Evolutionary conservation across 2,113 vertebrate species (phyloP).

Genomic region (Oreochromis spilurus): DNA sequence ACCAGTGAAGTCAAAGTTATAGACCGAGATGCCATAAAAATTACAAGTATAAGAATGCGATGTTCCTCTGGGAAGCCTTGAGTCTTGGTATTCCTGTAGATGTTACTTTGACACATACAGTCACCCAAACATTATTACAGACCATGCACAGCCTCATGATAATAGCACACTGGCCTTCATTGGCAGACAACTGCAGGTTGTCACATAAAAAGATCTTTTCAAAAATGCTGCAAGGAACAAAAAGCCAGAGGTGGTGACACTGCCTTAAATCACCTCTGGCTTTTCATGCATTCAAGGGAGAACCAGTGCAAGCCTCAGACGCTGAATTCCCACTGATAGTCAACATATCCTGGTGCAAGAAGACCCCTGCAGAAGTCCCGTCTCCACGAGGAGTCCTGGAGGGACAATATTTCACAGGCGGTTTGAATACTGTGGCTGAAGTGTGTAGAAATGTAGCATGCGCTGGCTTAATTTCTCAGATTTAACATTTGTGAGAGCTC

Average conservation of each 20-base stretch:
- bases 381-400: too few species aligned
- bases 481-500: neutral
- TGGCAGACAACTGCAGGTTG: neutral
- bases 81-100: neutral
- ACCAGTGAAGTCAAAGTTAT: neutral
- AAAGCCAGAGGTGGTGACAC: neutral
- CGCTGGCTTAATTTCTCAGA: neutral
- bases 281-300: neutral
- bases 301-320: neutral
- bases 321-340: neutral
- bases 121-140: neutral
- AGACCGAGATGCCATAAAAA: neutral
- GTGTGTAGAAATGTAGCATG: neutral
- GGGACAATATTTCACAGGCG: neutral
- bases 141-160: neutral
- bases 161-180: neutral
- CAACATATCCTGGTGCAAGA: neutral
- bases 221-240: neutral
- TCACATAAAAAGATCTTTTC: neutral
- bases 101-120: neutral
- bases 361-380: neutral
- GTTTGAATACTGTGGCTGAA: neutral
- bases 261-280: rapidly evolving
- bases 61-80: neutral
- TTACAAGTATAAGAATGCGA: neutral